Evolutionary conservation across 2,888 invertebrate genomes (phyloP), one percentile per base, ranked within the genome.

Genomic region (Cryptocephalus primarius): DNA sequence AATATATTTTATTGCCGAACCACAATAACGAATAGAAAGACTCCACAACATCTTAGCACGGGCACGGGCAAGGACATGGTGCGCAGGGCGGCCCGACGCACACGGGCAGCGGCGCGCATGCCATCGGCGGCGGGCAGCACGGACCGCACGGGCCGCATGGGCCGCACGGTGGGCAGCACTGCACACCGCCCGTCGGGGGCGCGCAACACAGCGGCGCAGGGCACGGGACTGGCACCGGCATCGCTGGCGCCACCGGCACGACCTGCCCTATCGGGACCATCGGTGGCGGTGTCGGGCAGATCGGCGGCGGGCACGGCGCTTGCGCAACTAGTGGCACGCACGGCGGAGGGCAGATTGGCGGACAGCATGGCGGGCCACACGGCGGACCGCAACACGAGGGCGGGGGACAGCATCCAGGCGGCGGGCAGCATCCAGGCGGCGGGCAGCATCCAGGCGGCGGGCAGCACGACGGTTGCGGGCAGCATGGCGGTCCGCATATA

Each of bases 301-400:
- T 57, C 8, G 61, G 60, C 10, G 64, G 63, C 31, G 64, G 64
- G 44, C 62, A 61, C 1, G 63, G 63, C 9, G 62, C 60, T 45
- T 60, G 59, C n/a, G 63, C 60, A 39, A 64, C 52, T 36, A 63
- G 45, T 6, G 63, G 63, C 22, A 63, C 60, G 43, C 57, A 58
- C 8, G 63, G 64, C 36, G 60, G 59, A 9, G 54, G 55, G 45
- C 58, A 58, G 43, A 50, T 54, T 10, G 55, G 48, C 60, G 60
- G 60, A 43, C 46, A 51, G 47, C 74, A 74, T 34, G 73, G 49
- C 36, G 73, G 49, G 11, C 45, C 44, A n/a, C 39, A 52, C 13
- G 33, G 34, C 31, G 43, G 43, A 13, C 61, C 57, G 41, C 64
- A 62, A 31, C 42, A 14, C 32, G 32, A 42, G 32, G 31, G 36